phyloP scores from a whole-genome alignment of 1,140 invertebrate species.

The Zophobas morio region DNA sequence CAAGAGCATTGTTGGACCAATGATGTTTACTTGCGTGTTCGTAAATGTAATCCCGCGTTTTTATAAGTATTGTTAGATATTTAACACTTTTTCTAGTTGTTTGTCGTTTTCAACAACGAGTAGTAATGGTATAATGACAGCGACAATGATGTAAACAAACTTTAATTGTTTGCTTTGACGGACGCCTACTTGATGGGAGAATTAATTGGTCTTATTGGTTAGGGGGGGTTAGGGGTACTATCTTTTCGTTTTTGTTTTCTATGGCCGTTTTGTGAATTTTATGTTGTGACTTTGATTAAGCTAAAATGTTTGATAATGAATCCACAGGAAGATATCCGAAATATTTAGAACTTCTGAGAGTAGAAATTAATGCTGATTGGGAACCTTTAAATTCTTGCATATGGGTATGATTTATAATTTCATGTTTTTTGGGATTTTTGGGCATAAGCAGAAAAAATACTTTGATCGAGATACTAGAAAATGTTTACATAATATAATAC shows the following conservation, averaged over 20 bases:
- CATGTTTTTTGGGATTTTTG: neutral
- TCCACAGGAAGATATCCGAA: neutral
- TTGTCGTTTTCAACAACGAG: slow-evolving; percentile 16
- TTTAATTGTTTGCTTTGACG: slow-evolving; percentile 19
- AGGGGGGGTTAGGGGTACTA: neutral
- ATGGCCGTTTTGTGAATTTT: slow-evolving; percentile 8
- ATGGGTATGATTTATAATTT: slow-evolving; percentile 55
- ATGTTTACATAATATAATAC: no score
- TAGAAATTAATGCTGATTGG: slow-evolving; percentile 60
- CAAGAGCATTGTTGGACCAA: slow-evolving; percentile 11
- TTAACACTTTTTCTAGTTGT: slow-evolving; percentile 19
- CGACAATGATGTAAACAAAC: slow-evolving; percentile 16
- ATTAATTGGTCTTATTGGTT: slow-evolving; percentile 13
- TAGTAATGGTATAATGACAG: slow-evolving; percentile 7
- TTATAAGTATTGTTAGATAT: slow-evolving; percentile 1
- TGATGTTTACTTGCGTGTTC: slow-evolving; percentile 28
- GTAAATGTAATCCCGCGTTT: slow-evolving; percentile 13
- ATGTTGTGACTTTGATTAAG: slow-evolving; percentile 7
- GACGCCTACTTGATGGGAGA: neutral
- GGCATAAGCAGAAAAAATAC: no score
- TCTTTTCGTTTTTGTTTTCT: slow-evolving; percentile 22
- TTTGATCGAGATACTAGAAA: no score
- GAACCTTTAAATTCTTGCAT: slow-evolving; percentile 56
- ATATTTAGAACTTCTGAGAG: slow-evolving; percentile 51
- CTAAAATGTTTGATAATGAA: neutral